A percentile compares a stretch with the other conserved stretches of the same genome.
phyloP scores from a whole-genome alignment of 2,888 invertebrate species.

The Yponomeuta evonymella region DNA sequence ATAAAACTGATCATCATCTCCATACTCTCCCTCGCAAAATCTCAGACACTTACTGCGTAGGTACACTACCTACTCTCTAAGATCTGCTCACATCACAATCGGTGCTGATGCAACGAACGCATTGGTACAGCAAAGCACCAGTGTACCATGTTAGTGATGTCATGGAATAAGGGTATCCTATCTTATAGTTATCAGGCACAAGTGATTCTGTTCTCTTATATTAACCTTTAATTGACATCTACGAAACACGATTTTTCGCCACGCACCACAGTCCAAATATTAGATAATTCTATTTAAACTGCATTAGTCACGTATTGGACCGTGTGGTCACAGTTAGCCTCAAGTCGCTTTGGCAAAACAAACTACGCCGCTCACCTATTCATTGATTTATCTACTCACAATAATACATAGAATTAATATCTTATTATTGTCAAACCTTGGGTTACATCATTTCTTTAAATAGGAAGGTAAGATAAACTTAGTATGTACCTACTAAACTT shows the following conservation, averaged over 20 bases:
- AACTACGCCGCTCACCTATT: not conserved
- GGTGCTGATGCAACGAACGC: not conserved
- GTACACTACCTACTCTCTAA: too few relatives aligned
- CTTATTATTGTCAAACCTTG: not conserved
- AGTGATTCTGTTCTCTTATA: too few relatives aligned
- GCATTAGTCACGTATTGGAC: slow-evolving; percentile 2
- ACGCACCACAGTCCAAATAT: not conserved
- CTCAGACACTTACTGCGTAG: too few relatives aligned
- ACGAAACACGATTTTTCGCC: not conserved
- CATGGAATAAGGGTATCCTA: too few relatives aligned
- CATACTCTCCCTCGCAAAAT: too few relatives aligned
- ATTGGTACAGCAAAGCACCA: not conserved
- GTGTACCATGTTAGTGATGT: too few relatives aligned
- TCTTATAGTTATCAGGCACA: too few relatives aligned
- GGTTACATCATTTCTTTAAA: not conserved
- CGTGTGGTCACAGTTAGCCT: not conserved
- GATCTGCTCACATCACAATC: not conserved
- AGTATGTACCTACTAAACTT: not conserved
- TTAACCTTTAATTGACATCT: too few relatives aligned
- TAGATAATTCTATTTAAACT: not conserved
- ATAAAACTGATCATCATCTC: too few relatives aligned
- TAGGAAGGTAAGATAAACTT: not conserved
- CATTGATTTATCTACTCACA: not conserved
- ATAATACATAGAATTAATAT: not conserved
- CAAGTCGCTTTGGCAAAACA: slow-evolving; percentile 1